Conservation (phyloP, 2,113 vertebrate genomes). For the Laticauda colubrina region DNA sequence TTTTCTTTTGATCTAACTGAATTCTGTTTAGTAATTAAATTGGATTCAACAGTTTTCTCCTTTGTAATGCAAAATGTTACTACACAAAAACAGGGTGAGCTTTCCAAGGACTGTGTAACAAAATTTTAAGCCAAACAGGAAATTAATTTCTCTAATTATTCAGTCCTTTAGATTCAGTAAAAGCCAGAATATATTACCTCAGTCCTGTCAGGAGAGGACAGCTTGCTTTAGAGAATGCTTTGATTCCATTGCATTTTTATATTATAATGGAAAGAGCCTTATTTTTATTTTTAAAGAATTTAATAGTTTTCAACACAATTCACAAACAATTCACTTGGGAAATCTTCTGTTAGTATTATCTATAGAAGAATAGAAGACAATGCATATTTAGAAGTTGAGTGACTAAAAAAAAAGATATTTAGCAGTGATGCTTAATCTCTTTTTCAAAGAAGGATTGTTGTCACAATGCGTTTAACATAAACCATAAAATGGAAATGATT, state of each 20-base stretch:
- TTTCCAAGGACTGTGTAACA: neutral
- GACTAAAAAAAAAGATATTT: neutral
- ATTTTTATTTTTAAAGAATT: neutral
- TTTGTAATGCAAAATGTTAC: neutral
- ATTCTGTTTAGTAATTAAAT: neutral
- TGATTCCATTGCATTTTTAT: neutral
- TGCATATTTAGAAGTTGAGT: neutral
- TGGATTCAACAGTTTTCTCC: neutral
- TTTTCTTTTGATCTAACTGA: neutral
- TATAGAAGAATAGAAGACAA: neutral
- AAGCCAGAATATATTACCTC: neutral
- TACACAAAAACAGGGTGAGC: neutral
- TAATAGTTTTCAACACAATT: neutral
- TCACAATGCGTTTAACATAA: neutral
- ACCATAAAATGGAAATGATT: conserved; percentile 4
- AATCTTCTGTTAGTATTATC: neutral
- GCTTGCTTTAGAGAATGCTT: neutral
- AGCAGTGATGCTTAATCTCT: neutral
- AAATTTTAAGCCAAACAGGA: neutral
- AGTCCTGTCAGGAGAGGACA: neutral
- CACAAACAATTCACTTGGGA: neutral
- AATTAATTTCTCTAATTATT: neutral
- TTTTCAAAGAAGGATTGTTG: neutral
- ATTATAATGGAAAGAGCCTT: neutral
- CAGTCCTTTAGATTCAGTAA: neutral